These are phyloP conservation scores for Carcina quercana DNA, from an alignment of 2,888 invertebrate species.

Conservation along the genomic window DNA sequence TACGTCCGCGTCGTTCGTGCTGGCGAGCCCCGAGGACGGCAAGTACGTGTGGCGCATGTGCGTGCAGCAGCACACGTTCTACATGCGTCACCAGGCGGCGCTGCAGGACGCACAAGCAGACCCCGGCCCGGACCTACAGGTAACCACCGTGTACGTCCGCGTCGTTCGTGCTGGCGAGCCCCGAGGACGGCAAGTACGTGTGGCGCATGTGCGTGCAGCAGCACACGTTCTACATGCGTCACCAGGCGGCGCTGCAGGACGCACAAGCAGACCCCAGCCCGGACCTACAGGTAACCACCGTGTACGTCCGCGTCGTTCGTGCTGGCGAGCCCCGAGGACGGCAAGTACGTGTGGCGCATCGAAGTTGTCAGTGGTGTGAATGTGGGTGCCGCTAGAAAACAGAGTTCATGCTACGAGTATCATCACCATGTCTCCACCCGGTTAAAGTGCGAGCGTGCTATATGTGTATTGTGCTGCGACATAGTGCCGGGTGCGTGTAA, in stretches of 20 bases:
- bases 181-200: conserved; percentile 94
- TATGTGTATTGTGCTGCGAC: too few relatives aligned
- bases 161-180: conserved; percentile 88
- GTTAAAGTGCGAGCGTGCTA: too few relatives aligned
- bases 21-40: conserved; percentile 92
- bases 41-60: conserved; percentile 96
- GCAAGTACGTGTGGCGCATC: conserved; percentile 96
- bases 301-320: conserved; percentile 83
- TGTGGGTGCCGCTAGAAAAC: too few relatives aligned
- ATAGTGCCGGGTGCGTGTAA: too few relatives aligned
- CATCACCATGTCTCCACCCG: too few relatives aligned
- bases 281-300: too few relatives aligned
- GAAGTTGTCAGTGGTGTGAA: too few relatives aligned
- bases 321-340: conserved; percentile 91
- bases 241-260: conserved; percentile 72
- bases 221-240: conserved; percentile 92
- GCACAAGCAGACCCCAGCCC: conserved; percentile 48
- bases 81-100: conserved; percentile 83
- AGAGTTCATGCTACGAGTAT: too few relatives aligned
- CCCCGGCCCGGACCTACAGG: too few relatives aligned
- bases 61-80: conserved; percentile 93
- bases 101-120: too few relatives aligned
- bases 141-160: too few relatives aligned
- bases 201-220: conserved; percentile 94
- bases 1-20: conserved; percentile 83